phyloP scores from a whole-genome alignment of 2,113 vertebrate species.

The Paramisgurnus dabryanus region DNA sequence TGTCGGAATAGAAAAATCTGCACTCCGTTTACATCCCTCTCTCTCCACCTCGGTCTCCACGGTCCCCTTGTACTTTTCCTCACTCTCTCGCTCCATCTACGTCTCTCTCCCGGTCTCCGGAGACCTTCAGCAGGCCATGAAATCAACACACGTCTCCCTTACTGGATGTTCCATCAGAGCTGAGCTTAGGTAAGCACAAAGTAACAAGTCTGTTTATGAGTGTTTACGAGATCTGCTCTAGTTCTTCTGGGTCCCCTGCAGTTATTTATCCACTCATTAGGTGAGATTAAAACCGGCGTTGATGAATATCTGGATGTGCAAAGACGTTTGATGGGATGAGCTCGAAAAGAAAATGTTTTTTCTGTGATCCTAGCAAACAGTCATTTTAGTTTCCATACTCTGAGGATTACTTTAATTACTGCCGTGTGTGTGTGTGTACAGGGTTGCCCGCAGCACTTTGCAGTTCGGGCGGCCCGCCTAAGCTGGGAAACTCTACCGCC shows the following conservation, averaged over 20 bases:
- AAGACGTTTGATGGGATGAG: conserved; percentile 31
- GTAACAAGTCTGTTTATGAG: background rate
- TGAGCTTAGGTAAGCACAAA: conserved; percentile 50
- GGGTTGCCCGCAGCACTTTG: no score
- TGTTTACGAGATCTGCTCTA: conserved; percentile 49
- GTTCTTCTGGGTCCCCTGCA: conserved; percentile 34
- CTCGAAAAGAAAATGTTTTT: conserved; percentile 23
- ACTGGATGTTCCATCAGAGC: conserved; percentile 43
- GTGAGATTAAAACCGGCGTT: conserved; percentile 34
- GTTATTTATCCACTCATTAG: conserved; percentile 49
- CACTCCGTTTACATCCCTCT: conserved; percentile 46
- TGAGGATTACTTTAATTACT: conserved; percentile 38
- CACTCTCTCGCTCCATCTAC: conserved; percentile 52
- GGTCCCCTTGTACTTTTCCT: conserved; percentile 12
- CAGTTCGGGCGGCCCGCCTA: no score
- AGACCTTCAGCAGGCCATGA: conserved; percentile 41
- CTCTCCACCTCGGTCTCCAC: conserved; percentile 38
- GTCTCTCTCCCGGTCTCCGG: conserved; percentile 22
- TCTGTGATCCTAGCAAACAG: conserved; percentile 27
- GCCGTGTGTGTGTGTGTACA: background rate
- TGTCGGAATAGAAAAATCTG: conserved; percentile 45
- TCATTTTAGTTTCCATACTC: conserved; percentile 38
- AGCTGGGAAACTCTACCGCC: no score
- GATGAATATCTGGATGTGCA: background rate
- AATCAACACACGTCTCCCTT: conserved; percentile 43